These are phyloP conservation scores for Scaeva pyrastri DNA, from an alignment of 2,888 invertebrate species.

Conservation along the genomic window DNA sequence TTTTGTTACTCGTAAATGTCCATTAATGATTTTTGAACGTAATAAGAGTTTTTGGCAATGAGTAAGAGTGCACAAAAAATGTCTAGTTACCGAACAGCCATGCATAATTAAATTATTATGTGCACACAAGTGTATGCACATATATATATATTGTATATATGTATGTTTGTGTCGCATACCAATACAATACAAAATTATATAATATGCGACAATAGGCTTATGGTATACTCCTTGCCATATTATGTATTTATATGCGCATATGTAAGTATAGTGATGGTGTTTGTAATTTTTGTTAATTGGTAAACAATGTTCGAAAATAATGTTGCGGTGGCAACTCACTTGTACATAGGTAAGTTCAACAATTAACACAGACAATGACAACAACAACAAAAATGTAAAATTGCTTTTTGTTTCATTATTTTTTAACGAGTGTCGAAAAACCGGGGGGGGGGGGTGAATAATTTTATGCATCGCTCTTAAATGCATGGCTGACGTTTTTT, in stretches of 20 bases:
- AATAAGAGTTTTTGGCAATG: background rate
- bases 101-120: constrained; percentile 21
- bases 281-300: constrained; percentile 71
- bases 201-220: background rate
- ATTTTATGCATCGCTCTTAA: too few species aligned
- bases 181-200: background rate
- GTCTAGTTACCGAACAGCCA: background rate
- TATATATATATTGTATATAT: too few species aligned
- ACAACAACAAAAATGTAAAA: background rate
- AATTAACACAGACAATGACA: constrained; percentile 49
- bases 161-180: too few species aligned
- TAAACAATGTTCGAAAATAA: constrained; percentile 72
- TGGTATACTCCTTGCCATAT: background rate
- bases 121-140: too few species aligned
- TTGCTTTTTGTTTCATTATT: background rate
- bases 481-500: too few species aligned
- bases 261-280: background rate
- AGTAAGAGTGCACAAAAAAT: background rate
- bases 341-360: constrained; percentile 22
- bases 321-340: constrained; percentile 59
- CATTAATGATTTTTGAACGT: constrained; percentile 59
- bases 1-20: constrained; percentile 70
- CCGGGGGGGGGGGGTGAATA: too few species aligned
- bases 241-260: background rate
- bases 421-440: too few species aligned